Conservation (phyloP, 2,888 invertebrate genomes). For the Drosophila paramelanica region DNA sequence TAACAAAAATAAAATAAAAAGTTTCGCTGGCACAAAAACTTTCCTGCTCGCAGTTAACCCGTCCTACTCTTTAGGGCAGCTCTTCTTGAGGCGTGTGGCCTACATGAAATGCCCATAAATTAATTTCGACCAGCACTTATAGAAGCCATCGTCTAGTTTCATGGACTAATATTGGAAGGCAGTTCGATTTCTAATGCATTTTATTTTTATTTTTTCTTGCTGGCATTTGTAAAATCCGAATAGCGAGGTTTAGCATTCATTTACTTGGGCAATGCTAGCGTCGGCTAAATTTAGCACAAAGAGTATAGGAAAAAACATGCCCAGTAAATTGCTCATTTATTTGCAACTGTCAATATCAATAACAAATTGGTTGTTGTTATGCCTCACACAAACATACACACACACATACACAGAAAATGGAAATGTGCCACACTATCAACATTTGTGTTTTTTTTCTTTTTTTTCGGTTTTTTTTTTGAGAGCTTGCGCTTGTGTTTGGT, state of each 20-base stretch:
- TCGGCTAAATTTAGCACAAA: conserved; percentile 51
- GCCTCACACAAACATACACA: conserved; percentile 54
- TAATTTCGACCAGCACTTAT: conserved; percentile 13
- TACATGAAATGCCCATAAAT: conserved; percentile 22
- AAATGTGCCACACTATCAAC: conserved; percentile 72
- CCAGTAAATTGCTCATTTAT: conserved; percentile 78
- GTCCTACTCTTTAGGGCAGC: conserved; percentile 1
- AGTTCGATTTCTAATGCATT: conserved; percentile 50
- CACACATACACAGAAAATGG: conserved; percentile 37
- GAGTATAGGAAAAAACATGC: conserved; percentile 43
- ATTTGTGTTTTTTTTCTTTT: conserved; percentile 41
- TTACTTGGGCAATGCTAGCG: conserved; percentile 29
- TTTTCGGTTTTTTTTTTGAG: conserved; percentile 8
- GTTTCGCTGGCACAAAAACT: neutral
- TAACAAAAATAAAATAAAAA: neutral
- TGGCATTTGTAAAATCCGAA: conserved; percentile 10
- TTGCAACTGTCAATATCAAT: conserved; percentile 82
- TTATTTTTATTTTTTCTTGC: conserved; percentile 4
- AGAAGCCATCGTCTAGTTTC: conserved; percentile 9
- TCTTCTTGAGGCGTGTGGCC: neutral
- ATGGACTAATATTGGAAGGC: conserved; percentile 16
- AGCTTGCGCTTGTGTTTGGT: conserved; percentile 40
- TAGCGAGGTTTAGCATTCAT: conserved; percentile 19
- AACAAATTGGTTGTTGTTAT: conserved; percentile 80
- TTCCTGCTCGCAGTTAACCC: neutral